Evolutionary conservation across 2,888 invertebrate genomes (phyloP).

Genomic region (Drosophila neoperkinsi): DNA sequence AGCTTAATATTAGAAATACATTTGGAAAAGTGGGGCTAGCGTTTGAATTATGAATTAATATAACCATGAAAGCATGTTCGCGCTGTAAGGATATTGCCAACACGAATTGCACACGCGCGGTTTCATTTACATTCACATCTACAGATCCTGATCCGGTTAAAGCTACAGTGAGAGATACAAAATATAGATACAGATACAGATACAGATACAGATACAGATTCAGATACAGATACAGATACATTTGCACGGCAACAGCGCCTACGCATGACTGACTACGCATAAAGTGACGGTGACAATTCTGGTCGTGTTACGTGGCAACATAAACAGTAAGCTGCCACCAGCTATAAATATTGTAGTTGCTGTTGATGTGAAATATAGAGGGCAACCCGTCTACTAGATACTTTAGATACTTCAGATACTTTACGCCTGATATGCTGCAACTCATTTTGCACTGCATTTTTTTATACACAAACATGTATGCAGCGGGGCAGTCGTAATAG

Average conservation of each 20-base stretch:
- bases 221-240: background rate
- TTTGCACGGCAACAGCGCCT: slow-evolving; percentile 4
- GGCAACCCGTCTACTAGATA: slow-evolving; percentile 44
- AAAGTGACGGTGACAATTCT: slow-evolving; percentile 57
- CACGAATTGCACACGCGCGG: slow-evolving; percentile 2
- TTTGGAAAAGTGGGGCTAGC: slow-evolving; percentile 17
- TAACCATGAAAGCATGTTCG: slow-evolving; percentile 52
- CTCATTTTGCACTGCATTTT: slow-evolving; percentile 55
- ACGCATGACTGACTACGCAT: slow-evolving; percentile 49
- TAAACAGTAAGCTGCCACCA: slow-evolving; percentile 23
- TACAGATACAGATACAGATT: background rate
- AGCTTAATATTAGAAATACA: slow-evolving; percentile 14
- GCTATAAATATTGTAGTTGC: slow-evolving; percentile 5
- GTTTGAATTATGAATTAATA: slow-evolving; percentile 64
- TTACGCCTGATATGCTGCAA: slow-evolving; percentile 57
- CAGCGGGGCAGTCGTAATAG: slow-evolving; percentile 9
- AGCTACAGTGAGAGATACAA: background rate
- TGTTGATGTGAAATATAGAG: background rate
- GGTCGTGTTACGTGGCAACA: slow-evolving; percentile 5
- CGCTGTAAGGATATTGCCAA: slow-evolving; percentile 3
- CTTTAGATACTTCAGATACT: slow-evolving; percentile 43
- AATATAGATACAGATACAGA: background rate
- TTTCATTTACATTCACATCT: slow-evolving; percentile 8
- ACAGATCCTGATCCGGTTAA: background rate
- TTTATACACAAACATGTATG: slow-evolving; percentile 26